Evolutionary conservation across 2,113 vertebrate genomes (phyloP).

Genomic region (Pterophyllum scalare): DNA sequence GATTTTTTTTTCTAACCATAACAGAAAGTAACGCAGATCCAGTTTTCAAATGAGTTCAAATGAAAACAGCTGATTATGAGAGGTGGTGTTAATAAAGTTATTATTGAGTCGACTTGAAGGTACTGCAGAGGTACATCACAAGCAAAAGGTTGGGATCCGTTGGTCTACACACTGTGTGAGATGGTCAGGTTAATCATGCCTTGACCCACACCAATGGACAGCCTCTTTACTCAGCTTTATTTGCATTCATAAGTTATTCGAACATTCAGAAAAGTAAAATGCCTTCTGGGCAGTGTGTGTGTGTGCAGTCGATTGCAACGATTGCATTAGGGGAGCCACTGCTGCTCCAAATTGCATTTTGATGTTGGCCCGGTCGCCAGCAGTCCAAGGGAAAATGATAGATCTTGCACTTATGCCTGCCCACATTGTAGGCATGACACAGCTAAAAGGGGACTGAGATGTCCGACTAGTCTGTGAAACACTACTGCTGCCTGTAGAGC

Average conservation of each 20-base stretch:
- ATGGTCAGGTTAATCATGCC: background rate
- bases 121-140: background rate
- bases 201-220: rapidly evolving
- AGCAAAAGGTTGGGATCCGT: background rate
- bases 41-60: background rate
- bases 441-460: background rate
- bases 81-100: background rate
- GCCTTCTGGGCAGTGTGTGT: background rate
- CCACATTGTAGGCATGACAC: background rate
- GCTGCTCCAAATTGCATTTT: slow-evolving; percentile 25
- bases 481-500: slow-evolving; percentile 5
- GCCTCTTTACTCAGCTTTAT: background rate
- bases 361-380: slow-evolving; percentile 11
- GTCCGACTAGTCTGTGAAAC: background rate
- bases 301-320: slow-evolving; percentile 8
- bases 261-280: background rate
- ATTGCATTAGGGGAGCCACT: slow-evolving; percentile 10
- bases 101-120: background rate
- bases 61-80: background rate
- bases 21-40: background rate
- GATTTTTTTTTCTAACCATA: background rate
- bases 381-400: slow-evolving; percentile 9
- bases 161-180: background rate
- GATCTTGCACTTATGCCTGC: background rate
- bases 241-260: slow-evolving; percentile 15